These are phyloP conservation scores for Agapornis roseicollis DNA, from an alignment of 2,113 vertebrate genomes.

Conservation along the genomic window DNA sequence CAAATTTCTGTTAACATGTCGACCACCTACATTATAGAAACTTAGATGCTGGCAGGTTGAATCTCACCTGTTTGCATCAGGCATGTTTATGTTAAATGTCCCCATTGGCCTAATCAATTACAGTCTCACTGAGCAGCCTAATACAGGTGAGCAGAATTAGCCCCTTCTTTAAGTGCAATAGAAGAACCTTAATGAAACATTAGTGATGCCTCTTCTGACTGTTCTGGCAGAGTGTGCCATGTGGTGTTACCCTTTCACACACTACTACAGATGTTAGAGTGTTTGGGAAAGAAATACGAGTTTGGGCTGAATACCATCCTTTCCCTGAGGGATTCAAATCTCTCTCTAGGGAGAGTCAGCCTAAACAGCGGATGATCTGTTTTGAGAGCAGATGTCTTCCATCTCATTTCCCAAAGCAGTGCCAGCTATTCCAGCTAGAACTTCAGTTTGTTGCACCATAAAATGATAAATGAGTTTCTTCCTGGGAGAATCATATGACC, in stretches of 20 bases:
- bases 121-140: not conserved
- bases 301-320: not conserved
- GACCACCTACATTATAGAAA: not conserved
- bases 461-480: conserved; percentile 17
- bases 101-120: not conserved
- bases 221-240: not conserved
- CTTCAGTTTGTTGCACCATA: conserved; percentile 20
- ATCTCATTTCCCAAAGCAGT: not conserved
- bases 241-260: not conserved
- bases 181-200: not conserved
- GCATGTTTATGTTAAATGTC: not conserved
- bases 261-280: not conserved
- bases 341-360: not conserved
- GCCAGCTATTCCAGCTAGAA: conserved; percentile 12
- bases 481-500: not conserved
- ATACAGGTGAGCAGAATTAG: not conserved
- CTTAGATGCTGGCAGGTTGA: not conserved
- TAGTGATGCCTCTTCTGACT: not conserved
- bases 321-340: not conserved
- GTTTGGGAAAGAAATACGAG: not conserved
- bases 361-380: not conserved
- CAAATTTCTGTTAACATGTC: not conserved
- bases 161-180: not conserved
- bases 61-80: not conserved
- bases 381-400: conserved; percentile 2